phyloP scores from a whole-genome alignment of 2,888 invertebrate species.

The Paralinhomoeus sp. region DNA sequence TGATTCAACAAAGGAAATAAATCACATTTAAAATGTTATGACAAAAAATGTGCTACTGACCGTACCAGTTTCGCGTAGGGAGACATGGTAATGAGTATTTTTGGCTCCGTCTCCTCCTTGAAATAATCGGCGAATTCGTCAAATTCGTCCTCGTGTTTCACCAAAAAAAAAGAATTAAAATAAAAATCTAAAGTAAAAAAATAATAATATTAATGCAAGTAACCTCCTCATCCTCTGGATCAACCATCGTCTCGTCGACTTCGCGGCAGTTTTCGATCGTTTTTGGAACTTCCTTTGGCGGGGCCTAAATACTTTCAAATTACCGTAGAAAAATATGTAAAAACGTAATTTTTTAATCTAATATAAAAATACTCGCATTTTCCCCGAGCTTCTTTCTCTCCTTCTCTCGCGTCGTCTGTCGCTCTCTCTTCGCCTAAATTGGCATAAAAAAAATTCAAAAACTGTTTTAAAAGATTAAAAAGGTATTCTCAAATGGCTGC shows the following conservation, averaged over 20 bases:
- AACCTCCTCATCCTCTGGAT: conserved; percentile 44
- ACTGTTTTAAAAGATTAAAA: no score
- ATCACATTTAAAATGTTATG: no score
- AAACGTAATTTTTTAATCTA: no score
- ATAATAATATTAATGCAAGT: no score
- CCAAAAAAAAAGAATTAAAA: no score
- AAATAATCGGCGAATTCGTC: conserved; percentile 76
- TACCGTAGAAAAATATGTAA: neutral
- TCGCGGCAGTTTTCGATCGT: conserved; percentile 78
- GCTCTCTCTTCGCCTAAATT: conserved; percentile 16
- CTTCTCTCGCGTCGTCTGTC: conserved; percentile 15
- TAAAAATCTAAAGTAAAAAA: no score
- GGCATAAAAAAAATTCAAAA: no score
- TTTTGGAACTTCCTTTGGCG: conserved; percentile 40
- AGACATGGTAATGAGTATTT: conserved; percentile 78
- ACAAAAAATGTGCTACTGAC: no score
- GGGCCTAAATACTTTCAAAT: conserved; percentile 13
- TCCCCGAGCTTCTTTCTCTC: conserved; percentile 17
- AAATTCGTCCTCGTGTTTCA: conserved; percentile 38
- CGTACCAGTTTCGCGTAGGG: conserved; percentile 55
- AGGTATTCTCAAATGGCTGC: no score
- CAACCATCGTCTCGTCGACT: conserved; percentile 62
- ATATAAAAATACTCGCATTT: no score
- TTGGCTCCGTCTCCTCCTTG: conserved; percentile 59
- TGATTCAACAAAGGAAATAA: no score